Percentiles rank a stretch among this genome's conserved stretches.
Conservation (phyloP, 2,888 invertebrate species). For the Xestia c-nigrum region DNA sequence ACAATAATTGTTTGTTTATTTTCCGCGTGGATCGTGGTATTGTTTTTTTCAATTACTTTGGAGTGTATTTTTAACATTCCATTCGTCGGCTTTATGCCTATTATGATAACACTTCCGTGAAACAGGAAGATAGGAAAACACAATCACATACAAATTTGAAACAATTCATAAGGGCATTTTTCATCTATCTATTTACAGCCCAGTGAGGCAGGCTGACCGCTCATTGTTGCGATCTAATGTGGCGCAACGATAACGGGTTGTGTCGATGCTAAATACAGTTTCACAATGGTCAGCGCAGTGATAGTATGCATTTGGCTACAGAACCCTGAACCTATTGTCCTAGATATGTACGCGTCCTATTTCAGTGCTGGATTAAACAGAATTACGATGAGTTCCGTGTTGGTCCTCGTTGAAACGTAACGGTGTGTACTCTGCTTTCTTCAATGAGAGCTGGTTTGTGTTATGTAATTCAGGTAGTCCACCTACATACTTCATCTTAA, state of each 20-base stretch:
- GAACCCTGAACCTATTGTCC: conserved; percentile 43
- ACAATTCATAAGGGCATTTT: conserved; percentile 6
- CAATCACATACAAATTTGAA: conserved; percentile 10
- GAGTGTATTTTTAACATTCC: conserved; percentile 16
- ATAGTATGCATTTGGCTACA: conserved; percentile 53
- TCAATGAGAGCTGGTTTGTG: not conserved
- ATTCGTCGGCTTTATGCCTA: not conserved
- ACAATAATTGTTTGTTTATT: conserved; percentile 37
- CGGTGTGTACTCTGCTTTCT: conserved; percentile 12
- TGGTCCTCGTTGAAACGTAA: not conserved
- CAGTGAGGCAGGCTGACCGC: conserved; percentile 2
- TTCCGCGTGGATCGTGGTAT: conserved; percentile 11
- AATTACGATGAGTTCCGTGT: conserved; percentile 49
- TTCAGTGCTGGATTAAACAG: conserved; percentile 43
- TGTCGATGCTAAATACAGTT: conserved; percentile 45
- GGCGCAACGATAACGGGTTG: conserved; percentile 12
- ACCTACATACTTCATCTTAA: not conserved
- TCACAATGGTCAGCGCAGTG: conserved; percentile 37
- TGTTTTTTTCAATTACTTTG: conserved; percentile 26
- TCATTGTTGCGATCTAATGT: conserved; percentile 25
- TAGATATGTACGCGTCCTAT: conserved; percentile 41
- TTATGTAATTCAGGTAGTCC: conserved; percentile 11
- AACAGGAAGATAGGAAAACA: conserved; percentile 20
- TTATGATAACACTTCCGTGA: conserved; percentile 23
- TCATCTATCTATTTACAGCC: conserved; percentile 1